Evolutionary conservation across 1,140 invertebrate species (phyloP), one percentile per base, ranked within the genome.

Genomic region (Leucophenga varia): DNA sequence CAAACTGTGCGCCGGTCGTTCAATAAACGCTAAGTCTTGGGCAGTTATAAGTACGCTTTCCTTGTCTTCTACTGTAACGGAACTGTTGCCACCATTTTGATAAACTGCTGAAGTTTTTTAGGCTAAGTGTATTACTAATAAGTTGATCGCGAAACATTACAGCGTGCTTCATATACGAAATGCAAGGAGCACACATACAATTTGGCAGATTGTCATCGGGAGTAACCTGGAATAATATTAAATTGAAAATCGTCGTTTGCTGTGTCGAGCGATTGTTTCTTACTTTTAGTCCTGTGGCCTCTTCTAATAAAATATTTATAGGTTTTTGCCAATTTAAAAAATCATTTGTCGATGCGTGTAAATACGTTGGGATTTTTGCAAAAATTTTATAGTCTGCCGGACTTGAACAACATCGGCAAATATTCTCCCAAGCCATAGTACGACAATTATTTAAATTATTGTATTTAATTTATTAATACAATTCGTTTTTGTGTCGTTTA

Each of bases 151-250:
- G 57, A 42, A 74, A 74, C 48, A 59, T 74, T 35, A 64, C 63
- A 13, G 71, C 71, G 32, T 74, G 71, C 50, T 74, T 74, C 13
- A 74, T 43, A 47, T 74, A 74, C 13, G 71, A 74, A 40, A 74
- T 72, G 43, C 71, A 74, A 7, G 67, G 38, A 12, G 71, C 71
- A 48, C 71, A 74, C 20, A 74, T 74, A 19, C 54, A 48, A 2
- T 47, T 32, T 1, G 71, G 71, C 20, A 74, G 43, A 6, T 61
- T 61, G 42, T 74, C 71, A 34, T 74, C 60, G 1, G 55, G 43
- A 7, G 59, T 53, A 22, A 64, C 55, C 71, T 74, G 10, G 0
- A n/a, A 9, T 14, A 18, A 16, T 20, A 28, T 9, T 7, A 31
- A 4, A 8, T n/a, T 12, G 3, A 36, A 43, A 30, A 13, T 3